Base-by-base conservation (phyloP, 2,113 vertebrate genomes). In the Brachirus orientalis region DNA sequence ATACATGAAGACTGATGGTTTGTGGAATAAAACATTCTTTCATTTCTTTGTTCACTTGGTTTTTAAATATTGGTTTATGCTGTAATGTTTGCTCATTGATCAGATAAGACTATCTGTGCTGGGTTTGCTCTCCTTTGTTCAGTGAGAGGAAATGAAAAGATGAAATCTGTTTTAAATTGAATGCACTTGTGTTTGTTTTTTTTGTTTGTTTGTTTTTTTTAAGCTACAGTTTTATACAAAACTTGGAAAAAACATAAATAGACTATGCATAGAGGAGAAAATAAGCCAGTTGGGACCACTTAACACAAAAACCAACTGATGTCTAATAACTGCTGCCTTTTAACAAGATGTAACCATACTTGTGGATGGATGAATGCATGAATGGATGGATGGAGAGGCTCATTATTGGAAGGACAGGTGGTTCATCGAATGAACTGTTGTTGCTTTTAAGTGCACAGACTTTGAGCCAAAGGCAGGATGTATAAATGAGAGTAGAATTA, bases 131-230 rank as follows among this genome's bases (percentile, higher is more conserved):
- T 28, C 40, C 56, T 69, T 44, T 9, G 46, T 72, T 75, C 48
- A 51, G 55, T 5, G 17, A 67, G 56, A 76, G 72, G 68, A 84
- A 84, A 86, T 82, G 52, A 85, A 83, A 79, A 81, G 74, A 86
- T 75, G 18, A 53, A 72, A 81, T 83, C 65, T 41, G 13, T 69
- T 77, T 46, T 16, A 72, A 78, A 79, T 40, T 66, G 38, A 74
- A 77, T 69, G 33, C 20, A 12, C 10, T 41, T 41, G 10, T 12
- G 7, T 41, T 41, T 43, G 9, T 12, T 28, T 54, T 22, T 33
- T 45, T 36, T 14, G n/a, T n/a, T n/a, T n/a, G n/a, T n/a, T n/a
- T n/a, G n/a, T n/a, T n/a, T n/a, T n/a, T n/a, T n/a, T n/a, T n/a
- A n/a, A n/a, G n/a, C n/a, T n/a, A n/a, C n/a, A n/a, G n/a, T n/a